Evolutionary conservation across 2,797 vertebrate species (phyloP), one percentile per base, ranked within the genome.

Genomic region (Valencia hispanica): DNA sequence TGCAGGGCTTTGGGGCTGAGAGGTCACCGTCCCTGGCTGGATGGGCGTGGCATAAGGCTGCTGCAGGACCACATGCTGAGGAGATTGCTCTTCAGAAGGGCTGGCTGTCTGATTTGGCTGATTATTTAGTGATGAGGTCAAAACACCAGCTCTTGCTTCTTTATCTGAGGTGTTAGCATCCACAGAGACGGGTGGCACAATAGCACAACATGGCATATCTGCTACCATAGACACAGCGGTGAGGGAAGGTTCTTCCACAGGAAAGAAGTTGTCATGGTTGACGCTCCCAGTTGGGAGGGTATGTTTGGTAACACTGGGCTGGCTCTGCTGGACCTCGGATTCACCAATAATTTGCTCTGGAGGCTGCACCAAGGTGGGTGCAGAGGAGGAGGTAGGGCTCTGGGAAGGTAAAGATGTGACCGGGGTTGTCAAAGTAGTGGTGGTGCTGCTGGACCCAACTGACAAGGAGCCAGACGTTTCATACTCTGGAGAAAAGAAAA

Each of bases 1-100:
- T 48, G 94, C 95, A 0, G 96, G 96, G 87, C 96, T 96, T 83
- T 96, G 95, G 36, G 96, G 96, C 84, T 96, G 91, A 0, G 95
- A 95, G 5, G 93, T 92, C 73, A 94, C 86, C 5, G 94, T 92
- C 22, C 88, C 86, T 32, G 93, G 83, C 85, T 90, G 87, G 83
- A 94, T 86, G 61, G 93, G 74, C 0, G 89, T 91, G 83, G 93
- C 89, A 51, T 93, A 94, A 11, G 96, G 96, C 79, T 96, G 96
- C 86, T 96, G 96, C 79, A 96, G 85, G 59, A 96, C 93, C 80
- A 96, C 95, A 6, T 94, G 81, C 75, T 76, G 91, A 78, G 87
- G 86, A 53, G 88, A 82, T 1, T 71, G 78, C 27, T 95, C 94
- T 68, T 88, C 90, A 12, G 87, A 85, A 2, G 93, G 92, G 43